phyloP scores from a whole-genome alignment of 2,113 vertebrate species.

The Spheniscus mendiculus region DNA sequence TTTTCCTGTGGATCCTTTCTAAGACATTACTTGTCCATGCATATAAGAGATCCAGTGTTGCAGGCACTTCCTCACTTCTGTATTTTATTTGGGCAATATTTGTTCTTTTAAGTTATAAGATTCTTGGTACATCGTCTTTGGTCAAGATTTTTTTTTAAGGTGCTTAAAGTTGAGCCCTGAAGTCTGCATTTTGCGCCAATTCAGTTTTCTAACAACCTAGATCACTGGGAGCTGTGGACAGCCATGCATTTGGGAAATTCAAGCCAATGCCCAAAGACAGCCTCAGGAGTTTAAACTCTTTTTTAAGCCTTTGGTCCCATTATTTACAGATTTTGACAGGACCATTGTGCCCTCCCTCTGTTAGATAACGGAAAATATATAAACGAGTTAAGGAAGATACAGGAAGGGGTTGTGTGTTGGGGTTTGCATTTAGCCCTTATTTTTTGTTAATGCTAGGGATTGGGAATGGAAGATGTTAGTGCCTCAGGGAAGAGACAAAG shows the following conservation, averaged over 20 bases:
- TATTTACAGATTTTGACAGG: neutral
- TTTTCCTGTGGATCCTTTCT: neutral
- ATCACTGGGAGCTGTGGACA: neutral
- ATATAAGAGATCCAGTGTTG: neutral
- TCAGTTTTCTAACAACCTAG: neutral
- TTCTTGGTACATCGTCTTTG: neutral
- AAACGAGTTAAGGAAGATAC: neutral
- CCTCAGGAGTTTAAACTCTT: neutral
- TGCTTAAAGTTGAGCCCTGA: neutral
- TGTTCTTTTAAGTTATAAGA: neutral
- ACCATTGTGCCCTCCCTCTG: neutral
- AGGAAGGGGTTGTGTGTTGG: neutral
- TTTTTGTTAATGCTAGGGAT: neutral
- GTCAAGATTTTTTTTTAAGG: neutral
- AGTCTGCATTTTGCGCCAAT: neutral
- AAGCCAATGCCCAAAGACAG: neutral
- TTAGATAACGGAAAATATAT: neutral
- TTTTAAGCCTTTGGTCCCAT: neutral
- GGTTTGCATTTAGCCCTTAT: neutral
- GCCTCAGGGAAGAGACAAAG: neutral
- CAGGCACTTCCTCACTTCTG: neutral
- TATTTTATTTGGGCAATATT: neutral
- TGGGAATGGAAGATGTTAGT: neutral
- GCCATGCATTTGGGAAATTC: neutral
- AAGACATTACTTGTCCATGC: neutral